Conservation (phyloP, 37 sponge, comb jelly and placozoan species). For the Mnemiopsis leidyi region DNA sequence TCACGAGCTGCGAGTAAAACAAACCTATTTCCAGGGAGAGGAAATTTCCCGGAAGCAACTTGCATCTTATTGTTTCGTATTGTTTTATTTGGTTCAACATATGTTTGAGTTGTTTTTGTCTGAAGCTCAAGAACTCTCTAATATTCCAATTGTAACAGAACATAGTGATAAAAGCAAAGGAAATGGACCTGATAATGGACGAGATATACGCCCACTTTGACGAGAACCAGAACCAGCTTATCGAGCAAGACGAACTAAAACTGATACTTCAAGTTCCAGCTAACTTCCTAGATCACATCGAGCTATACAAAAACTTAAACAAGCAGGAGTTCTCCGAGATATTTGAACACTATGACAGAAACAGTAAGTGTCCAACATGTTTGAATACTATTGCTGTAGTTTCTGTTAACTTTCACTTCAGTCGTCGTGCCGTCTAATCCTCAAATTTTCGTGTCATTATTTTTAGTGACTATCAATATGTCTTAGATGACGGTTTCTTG, state of each 20-base stretch:
- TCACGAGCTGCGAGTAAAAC: no score
- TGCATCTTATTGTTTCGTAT: neutral
- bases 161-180: neutral
- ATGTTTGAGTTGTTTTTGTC: neutral
- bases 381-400: no score
- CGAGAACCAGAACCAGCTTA: neutral
- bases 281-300: constrained; percentile 25
- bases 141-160: no score
- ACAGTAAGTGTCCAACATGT: constrained; percentile 27
- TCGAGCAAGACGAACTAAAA: neutral
- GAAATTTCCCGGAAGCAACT: neutral
- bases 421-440: neutral
- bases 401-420: no score
- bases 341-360: neutral
- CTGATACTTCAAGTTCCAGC: neutral
- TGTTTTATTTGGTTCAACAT: neutral
- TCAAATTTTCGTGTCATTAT: neutral
- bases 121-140: neutral
- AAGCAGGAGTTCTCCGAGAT: neutral
- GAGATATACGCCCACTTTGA: neutral
- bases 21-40: no score
- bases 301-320: constrained; percentile 28
- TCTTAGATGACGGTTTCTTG: neutral
- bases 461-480: no score
- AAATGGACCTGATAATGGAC: constrained; percentile 4